Evolutionary conservation across 2,888 invertebrate genomes (phyloP).

Genomic region (Eupeodes luniger): DNA sequence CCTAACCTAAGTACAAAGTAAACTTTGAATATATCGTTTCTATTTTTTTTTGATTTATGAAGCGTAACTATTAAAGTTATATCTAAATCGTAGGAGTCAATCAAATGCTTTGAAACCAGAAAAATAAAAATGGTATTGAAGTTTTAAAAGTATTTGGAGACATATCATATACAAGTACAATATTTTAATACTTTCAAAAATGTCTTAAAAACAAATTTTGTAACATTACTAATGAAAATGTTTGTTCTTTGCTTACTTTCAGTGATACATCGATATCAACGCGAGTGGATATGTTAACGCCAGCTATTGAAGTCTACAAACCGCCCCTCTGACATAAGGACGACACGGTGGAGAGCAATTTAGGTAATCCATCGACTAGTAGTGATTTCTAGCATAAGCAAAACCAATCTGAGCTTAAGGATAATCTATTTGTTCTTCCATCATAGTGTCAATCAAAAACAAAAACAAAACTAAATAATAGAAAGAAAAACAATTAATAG

Average conservation of each 20-base stretch:
- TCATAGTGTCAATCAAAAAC: constrained; percentile 84
- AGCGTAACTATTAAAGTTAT: no score
- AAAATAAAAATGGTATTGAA: no score
- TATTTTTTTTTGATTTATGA: no score
- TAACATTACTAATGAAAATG: not conserved
- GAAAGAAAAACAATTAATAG: constrained; percentile 66
- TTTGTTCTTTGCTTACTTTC: constrained; percentile 79
- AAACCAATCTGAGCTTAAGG: constrained; percentile 82
- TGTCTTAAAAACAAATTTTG: no score
- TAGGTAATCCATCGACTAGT: constrained; percentile 85
- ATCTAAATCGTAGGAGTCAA: no score
- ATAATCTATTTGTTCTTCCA: constrained; percentile 85
- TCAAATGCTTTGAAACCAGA: no score
- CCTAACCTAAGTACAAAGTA: no score
- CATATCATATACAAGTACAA: no score
- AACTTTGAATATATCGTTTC: no score
- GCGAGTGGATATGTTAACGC: constrained; percentile 87
- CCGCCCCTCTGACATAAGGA: constrained; percentile 85
- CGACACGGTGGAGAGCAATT: constrained; percentile 85
- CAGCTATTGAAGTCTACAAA: constrained; percentile 85
- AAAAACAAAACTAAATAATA: constrained; percentile 44
- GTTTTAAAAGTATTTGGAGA: no score
- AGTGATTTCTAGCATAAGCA: constrained; percentile 84
- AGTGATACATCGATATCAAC: constrained; percentile 90
- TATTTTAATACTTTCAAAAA: no score